phyloP scores from a whole-genome alignment of 2,113 vertebrate genomes.

The Passer montanus region DNA sequence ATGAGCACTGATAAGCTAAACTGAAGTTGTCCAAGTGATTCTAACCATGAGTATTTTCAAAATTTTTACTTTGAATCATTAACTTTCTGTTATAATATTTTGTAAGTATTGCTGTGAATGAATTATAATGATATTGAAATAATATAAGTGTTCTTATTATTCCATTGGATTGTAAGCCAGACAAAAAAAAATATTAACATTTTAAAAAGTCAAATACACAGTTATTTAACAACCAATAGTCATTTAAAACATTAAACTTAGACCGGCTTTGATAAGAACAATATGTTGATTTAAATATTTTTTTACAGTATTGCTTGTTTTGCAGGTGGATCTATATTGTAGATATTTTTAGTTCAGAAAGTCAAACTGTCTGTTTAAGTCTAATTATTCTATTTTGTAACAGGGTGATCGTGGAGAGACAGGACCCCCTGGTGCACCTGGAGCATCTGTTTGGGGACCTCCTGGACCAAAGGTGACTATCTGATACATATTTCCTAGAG shows the following conservation, averaged over 20 bases:
- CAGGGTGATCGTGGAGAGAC: constrained; percentile 66
- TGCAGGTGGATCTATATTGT: neutral
- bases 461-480: constrained; percentile 72
- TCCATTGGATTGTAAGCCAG: neutral
- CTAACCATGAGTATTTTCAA: neutral
- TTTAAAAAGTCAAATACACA: neutral
- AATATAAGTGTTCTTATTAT: neutral
- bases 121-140: neutral
- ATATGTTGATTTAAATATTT: neutral
- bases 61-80: neutral
- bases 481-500: neutral
- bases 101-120: neutral
- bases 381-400: neutral
- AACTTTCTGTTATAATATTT: neutral
- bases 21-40: neutral
- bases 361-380: neutral
- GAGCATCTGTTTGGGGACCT: constrained; percentile 61
- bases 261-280: neutral
- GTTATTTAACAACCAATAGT: neutral
- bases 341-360: neutral
- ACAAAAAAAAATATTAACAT: neutral
- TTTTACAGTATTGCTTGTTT: neutral
- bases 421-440: constrained; percentile 61
- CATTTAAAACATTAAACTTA: neutral
- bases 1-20: neutral